A percentile compares a stretch with the other conserved stretches of the same genome.
Conservation (phyloP, 2,797 vertebrate genomes). For the Tarsius wallacei region DNA sequence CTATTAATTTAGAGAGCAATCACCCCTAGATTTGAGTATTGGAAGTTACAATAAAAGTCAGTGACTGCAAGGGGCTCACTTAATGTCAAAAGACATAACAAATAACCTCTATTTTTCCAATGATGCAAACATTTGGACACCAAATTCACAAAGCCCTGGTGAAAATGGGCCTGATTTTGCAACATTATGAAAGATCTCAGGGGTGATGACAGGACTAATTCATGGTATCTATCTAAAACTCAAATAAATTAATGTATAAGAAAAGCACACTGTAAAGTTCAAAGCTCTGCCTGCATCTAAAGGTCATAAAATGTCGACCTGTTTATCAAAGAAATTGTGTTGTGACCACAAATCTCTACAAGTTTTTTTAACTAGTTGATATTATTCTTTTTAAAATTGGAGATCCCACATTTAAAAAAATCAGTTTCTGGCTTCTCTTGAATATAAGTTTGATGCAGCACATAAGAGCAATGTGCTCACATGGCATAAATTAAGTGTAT, state of each 20-base stretch:
- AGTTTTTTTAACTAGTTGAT: conserved; percentile 1
- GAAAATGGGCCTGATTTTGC: conserved; percentile 1
- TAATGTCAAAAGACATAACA: background rate
- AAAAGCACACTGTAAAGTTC: conserved; percentile 45
- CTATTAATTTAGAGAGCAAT: conserved; percentile 51
- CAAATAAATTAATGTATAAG: background rate
- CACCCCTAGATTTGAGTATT: background rate
- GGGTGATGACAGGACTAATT: background rate
- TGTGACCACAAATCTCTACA: background rate
- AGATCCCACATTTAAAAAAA: background rate
- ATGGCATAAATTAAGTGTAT: background rate
- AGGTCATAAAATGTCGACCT: conserved; percentile 37
- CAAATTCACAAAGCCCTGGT: background rate
- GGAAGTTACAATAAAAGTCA: background rate
- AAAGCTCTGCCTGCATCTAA: conserved; percentile 32
- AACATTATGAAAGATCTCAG: background rate
- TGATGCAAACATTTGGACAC: conserved; percentile 3
- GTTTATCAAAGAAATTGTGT: background rate
- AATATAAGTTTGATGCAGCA: background rate
- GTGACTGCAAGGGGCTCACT: background rate
- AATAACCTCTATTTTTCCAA: background rate
- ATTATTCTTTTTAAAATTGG: background rate
- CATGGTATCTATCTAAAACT: conserved; percentile 6
- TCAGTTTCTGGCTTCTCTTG: conserved; percentile 27
- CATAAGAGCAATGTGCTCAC: background rate